Evolutionary conservation across 2,113 vertebrate species (phyloP).

Genomic region (human): DNA sequence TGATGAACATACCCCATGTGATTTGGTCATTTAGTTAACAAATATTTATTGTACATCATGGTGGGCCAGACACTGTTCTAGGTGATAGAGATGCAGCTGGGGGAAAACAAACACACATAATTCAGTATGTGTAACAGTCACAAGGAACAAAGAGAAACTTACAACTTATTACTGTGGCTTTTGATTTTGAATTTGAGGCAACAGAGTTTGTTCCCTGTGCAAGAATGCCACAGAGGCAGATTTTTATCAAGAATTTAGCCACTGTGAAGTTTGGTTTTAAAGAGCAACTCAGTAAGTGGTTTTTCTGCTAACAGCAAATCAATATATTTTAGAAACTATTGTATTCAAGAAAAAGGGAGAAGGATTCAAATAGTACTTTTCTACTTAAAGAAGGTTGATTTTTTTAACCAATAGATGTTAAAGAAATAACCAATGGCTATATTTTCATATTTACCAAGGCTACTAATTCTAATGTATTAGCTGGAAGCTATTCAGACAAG

Average conservation of each 20-base stretch:
- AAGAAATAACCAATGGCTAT: not conserved
- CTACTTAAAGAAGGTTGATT: not conserved
- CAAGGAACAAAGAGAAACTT: not conserved
- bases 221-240: constrained; percentile 46
- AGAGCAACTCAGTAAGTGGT: not conserved
- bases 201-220: not conserved
- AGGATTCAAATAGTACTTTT: not conserved
- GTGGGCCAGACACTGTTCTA: not conserved
- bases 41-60: not conserved
- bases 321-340: not conserved
- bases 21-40: not conserved
- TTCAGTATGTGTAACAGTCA: not conserved
- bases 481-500: not conserved
- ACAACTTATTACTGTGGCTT: not conserved
- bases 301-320: not conserved
- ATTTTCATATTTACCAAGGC: not conserved
- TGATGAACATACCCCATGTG: not conserved
- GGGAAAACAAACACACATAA: not conserved
- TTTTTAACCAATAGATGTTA: not conserved
- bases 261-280: constrained; percentile 31
- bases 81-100: not conserved
- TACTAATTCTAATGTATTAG: not conserved
- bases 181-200: not conserved
- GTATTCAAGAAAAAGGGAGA: not conserved
- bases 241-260: constrained; percentile 46